phyloP scores from a whole-genome alignment of 2,797 vertebrate species.

The Gallirallus australis region DNA sequence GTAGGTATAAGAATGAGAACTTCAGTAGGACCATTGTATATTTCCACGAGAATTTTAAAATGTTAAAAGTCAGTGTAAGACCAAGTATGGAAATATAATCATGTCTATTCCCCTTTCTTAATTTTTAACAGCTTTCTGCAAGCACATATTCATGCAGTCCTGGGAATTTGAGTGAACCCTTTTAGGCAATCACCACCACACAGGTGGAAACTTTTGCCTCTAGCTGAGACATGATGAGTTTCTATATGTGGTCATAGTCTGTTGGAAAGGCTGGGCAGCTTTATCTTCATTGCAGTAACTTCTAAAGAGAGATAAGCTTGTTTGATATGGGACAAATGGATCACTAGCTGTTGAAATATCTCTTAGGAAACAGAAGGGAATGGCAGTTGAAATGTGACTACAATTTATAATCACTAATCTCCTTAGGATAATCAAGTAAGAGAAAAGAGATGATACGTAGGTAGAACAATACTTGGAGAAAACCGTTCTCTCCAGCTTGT shows the following conservation, averaged over 20 bases:
- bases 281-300: background rate
- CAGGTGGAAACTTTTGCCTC: background rate
- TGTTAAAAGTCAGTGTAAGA: background rate
- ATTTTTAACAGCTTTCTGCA: background rate
- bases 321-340: background rate
- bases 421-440: background rate
- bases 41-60: background rate
- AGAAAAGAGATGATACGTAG: background rate
- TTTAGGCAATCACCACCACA: background rate
- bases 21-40: background rate
- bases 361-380: background rate
- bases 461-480: background rate
- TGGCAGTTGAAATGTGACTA: background rate
- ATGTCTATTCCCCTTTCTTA: background rate
- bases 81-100: background rate
- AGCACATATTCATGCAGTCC: background rate
- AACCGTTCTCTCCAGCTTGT: background rate
- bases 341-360: background rate
- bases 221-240: background rate
- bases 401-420: background rate
- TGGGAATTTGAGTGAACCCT: background rate
- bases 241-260: background rate
- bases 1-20: background rate
- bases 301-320: background rate
- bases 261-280: background rate